Conservation (phyloP, 2,797 vertebrate genomes). For the Gymnothorax reevesii region DNA sequence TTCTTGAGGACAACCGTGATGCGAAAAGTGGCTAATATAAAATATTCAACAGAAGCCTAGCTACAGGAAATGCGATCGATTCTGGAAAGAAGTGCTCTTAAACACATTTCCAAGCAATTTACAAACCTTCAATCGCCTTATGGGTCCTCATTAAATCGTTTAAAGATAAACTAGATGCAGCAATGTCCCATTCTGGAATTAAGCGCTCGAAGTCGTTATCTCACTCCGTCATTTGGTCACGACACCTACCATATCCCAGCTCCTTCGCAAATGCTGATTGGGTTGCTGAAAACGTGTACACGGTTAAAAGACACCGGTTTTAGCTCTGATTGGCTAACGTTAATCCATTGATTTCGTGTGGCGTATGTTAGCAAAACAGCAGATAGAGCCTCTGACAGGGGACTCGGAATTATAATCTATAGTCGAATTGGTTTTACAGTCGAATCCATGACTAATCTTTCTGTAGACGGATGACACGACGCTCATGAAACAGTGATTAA, state of each 20-base stretch:
- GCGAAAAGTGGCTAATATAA: conserved; percentile 1
- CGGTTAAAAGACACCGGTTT: conserved; percentile 36
- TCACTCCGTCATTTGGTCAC: conserved; percentile 30
- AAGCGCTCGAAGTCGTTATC: conserved; percentile 32
- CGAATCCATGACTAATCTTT: no score
- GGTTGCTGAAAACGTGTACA: not conserved
- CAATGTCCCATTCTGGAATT: conserved; percentile 29
- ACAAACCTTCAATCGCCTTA: not conserved
- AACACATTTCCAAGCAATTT: not conserved
- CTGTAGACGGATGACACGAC: no score
- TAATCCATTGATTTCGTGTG: not conserved
- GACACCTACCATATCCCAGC: conserved; percentile 26
- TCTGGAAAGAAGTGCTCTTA: not conserved
- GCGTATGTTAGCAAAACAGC: conserved; percentile 45
- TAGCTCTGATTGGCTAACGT: conserved; percentile 56
- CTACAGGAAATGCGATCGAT: not conserved
- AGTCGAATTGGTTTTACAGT: no score
- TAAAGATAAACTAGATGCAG: conserved; percentile 40
- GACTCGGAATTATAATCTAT: conserved; percentile 27
- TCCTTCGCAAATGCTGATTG: conserved; percentile 45
- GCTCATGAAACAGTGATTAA: no score
- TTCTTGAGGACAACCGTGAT: not conserved
- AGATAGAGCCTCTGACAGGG: conserved; percentile 42
- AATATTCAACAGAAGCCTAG: not conserved
- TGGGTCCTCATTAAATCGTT: not conserved